Conservation (phyloP, 2,888 invertebrate genomes). For the Polyploca ridens region DNA sequence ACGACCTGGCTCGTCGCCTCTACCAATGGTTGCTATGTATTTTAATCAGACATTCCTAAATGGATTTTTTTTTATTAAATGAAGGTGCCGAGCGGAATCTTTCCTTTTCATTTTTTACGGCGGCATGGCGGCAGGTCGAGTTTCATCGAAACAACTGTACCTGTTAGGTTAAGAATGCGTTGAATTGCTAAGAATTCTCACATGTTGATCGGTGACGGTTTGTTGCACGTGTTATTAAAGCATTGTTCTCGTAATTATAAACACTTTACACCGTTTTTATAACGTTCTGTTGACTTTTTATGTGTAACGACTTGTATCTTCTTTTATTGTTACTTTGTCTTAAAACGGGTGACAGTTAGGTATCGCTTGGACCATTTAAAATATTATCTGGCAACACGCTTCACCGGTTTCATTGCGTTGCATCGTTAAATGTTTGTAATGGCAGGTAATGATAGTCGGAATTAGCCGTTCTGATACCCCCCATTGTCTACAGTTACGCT, state of each 20-base stretch:
- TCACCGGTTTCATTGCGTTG: slow-evolving; percentile 66
- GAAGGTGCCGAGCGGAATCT: slow-evolving; percentile 42
- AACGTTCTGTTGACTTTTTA: not conserved
- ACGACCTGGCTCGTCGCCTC: slow-evolving; percentile 57
- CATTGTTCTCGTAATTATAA: slow-evolving; percentile 32
- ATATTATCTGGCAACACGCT: slow-evolving; percentile 53
- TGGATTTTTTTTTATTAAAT: slow-evolving; percentile 63
- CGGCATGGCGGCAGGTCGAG: slow-evolving; percentile 22
- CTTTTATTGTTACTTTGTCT: slow-evolving; percentile 8
- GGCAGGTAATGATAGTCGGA: slow-evolving; percentile 41
- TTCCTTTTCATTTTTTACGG: slow-evolving; percentile 59
- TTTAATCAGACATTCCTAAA: slow-evolving; percentile 79
- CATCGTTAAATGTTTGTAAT: slow-evolving; percentile 62
- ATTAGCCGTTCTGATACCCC: slow-evolving; percentile 42
- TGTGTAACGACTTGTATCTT: slow-evolving; percentile 6
- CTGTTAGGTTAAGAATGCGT: slow-evolving; percentile 35
- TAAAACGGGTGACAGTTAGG: slow-evolving; percentile 12
- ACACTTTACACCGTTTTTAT: slow-evolving; percentile 11
- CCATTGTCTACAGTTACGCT: slow-evolving; percentile 62
- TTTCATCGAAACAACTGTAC: slow-evolving; percentile 41
- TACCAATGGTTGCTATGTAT: slow-evolving; percentile 57
- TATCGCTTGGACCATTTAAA: slow-evolving; percentile 37
- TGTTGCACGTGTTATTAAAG: slow-evolving; percentile 28
- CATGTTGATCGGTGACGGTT: slow-evolving; percentile 26
- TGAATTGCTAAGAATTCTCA: slow-evolving; percentile 34